A percentile compares a stretch with the other conserved stretches of the same genome.
phyloP scores from a whole-genome alignment of 2,797 vertebrate genomes.

The Myotis vivesi region DNA sequence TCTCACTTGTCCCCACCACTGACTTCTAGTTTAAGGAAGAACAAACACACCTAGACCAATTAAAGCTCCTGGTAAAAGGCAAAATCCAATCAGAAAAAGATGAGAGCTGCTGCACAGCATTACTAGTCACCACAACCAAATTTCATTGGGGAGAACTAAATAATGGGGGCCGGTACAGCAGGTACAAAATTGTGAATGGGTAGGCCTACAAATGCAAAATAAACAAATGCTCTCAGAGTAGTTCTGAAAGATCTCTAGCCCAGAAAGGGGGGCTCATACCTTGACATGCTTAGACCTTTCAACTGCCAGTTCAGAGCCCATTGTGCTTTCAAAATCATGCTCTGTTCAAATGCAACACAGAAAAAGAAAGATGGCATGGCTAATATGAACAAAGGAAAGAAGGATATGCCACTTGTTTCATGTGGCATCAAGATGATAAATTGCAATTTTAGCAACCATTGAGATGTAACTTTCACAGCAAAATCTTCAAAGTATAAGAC shows the following conservation, averaged over 20 bases:
- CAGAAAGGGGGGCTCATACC: neutral
- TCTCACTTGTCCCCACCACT: neutral
- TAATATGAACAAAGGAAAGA: constrained; percentile 47
- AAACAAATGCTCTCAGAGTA: neutral
- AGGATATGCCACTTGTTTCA: constrained; percentile 4
- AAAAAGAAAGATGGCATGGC: constrained; percentile 19
- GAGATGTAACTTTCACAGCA: neutral
- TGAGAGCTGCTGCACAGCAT: neutral
- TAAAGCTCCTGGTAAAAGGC: constrained; percentile 30
- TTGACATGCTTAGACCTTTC: neutral
- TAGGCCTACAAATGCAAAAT: neutral
- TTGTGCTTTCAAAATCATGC: constrained; percentile 40
- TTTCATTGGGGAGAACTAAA: neutral
- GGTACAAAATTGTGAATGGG: neutral
- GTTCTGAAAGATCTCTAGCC: neutral
- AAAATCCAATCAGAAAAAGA: constrained; percentile 22
- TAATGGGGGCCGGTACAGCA: neutral
- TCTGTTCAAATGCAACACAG: constrained; percentile 37
- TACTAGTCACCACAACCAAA: neutral
- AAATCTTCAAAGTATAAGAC: neutral
- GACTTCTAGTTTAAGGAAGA: constrained; percentile 9
- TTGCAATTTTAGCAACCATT: neutral
- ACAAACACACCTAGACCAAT: neutral
- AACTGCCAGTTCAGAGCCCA: neutral
- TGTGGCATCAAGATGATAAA: constrained; percentile 37